Base-by-base conservation (phyloP, 2,113 vertebrate genomes). In the Megaceryle torquata region DNA sequence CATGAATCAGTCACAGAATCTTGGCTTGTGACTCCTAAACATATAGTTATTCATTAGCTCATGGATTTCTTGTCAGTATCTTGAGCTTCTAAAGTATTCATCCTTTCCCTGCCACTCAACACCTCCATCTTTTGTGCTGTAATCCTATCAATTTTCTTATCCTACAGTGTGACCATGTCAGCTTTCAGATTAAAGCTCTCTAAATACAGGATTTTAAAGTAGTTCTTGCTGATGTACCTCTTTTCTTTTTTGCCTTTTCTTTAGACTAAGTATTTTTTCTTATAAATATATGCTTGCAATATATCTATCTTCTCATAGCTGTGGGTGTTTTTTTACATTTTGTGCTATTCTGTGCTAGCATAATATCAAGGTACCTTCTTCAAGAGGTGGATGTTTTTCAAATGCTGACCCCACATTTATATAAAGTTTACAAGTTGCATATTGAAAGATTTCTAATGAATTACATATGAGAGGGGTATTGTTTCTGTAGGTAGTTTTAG, bases 71-170 rank as follows among this genome's bases (percentile, higher is more conserved):
- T 93, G 87, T 88, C 65, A 86, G n/a, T 91, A 46, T 76, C 86
- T 84, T 79, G 39, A 95, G 63, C 68, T 93, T 88, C 46, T 83
- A 79, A 89, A 92, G 25, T 69, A 78, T 88, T 91, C 84, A 50
- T 83, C n/a, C 35, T 87, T 91, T 43, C 50, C 37, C 53, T 72
- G 24, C 29, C 18, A 37, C 51, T 91, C 57, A 54, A 43, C 39
- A 67, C 17, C 33, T 91, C 68, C 50, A 85, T 77, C 41, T 95
- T 94, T 92, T 89, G 78, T 41, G 41, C 50, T 82, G 15, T 86
- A 94, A 94, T 95, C 78, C 67, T 93, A 93, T 86, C 64, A 89
- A 76, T 69, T 94, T 85, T 70, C 87, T 95, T 82, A 93, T 95
- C 53, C 72, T 78, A 59, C 35, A 33, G 39, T 74, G 50, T 78